phyloP scores from a whole-genome alignment of 2,113 vertebrate genomes.

The Excalfactoria chinensis region DNA sequence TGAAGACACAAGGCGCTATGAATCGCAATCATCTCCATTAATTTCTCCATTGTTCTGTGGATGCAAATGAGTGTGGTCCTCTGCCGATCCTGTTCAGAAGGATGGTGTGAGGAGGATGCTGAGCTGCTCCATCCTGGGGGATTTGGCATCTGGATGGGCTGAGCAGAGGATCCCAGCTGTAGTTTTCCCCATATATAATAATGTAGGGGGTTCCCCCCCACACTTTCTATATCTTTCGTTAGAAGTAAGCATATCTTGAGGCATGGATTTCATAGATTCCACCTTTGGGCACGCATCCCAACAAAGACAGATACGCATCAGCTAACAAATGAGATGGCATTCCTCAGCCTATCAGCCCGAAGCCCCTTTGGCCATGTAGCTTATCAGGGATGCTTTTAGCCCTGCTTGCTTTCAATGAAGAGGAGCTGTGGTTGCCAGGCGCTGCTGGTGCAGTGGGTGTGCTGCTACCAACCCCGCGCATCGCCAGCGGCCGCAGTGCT shows the following conservation, averaged over 20 bases:
- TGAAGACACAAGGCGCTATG: constrained; percentile 52
- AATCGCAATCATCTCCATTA: constrained; percentile 57
- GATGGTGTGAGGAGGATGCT: neutral
- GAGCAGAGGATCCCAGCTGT: neutral
- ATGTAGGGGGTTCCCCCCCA: neutral
- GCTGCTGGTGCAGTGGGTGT: constrained; percentile 14
- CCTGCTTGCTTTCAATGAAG: constrained; percentile 1
- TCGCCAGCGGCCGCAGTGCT: constrained; percentile 59
- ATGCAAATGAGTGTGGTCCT: neutral
- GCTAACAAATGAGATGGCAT: neutral
- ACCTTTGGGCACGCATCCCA: neutral
- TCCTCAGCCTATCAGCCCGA: neutral
- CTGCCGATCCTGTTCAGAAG: neutral
- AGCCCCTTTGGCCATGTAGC: neutral
- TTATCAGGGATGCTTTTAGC: neutral
- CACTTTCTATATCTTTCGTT: neutral
- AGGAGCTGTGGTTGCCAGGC: neutral
- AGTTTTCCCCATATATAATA: neutral
- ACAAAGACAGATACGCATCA: neutral
- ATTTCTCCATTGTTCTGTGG: constrained; percentile 62
- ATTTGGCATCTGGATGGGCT: neutral
- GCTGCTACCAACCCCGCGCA: constrained; percentile 43
- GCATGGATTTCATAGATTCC: neutral
- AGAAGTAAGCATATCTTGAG: neutral
- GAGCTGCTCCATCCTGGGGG: neutral